A percentile compares a stretch with the other conserved stretches of the same genome.
Conservation (phyloP, 2,888 invertebrate species). For the Orchesella flavescens region DNA sequence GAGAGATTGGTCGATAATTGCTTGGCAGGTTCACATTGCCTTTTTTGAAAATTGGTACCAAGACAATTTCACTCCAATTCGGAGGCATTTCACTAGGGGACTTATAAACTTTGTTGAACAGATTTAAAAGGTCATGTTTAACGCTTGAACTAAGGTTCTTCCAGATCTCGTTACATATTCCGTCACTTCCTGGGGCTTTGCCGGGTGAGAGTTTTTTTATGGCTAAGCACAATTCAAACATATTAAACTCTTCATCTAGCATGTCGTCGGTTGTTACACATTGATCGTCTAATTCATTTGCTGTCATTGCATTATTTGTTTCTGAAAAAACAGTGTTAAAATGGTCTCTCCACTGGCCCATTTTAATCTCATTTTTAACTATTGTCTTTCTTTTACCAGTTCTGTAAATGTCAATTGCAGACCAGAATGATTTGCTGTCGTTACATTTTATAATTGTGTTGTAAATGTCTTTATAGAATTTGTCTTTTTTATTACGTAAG, state of each 20-base stretch:
- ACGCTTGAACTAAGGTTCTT: not conserved
- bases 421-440: slow-evolving; percentile 26
- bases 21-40: slow-evolving; percentile 11
- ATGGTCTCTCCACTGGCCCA: not conserved
- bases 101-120: slow-evolving; percentile 16
- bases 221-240: slow-evolving; percentile 24
- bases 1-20: slow-evolving; percentile 56
- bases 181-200: slow-evolving; percentile 50
- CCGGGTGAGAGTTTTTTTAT: slow-evolving; percentile 16
- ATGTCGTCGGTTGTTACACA: not conserved
- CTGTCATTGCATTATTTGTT: not conserved
- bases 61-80: slow-evolving; percentile 34
- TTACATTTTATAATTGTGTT: not conserved
- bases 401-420: slow-evolving; percentile 9
- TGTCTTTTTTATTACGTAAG: not conserved
- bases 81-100: slow-evolving; percentile 21
- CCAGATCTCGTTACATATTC: slow-evolving; percentile 47
- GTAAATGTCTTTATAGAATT: not conserved
- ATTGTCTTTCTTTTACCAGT: not conserved
- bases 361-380: not conserved
- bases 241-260: slow-evolving; percentile 5
- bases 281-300: not conserved
- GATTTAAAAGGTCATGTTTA: not conserved
- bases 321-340: slow-evolving; percentile 13
- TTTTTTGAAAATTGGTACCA: slow-evolving; percentile 58